Evolutionary conservation across 2,797 vertebrate genomes (phyloP).

Genomic region (Gallinago nigripennis): DNA sequence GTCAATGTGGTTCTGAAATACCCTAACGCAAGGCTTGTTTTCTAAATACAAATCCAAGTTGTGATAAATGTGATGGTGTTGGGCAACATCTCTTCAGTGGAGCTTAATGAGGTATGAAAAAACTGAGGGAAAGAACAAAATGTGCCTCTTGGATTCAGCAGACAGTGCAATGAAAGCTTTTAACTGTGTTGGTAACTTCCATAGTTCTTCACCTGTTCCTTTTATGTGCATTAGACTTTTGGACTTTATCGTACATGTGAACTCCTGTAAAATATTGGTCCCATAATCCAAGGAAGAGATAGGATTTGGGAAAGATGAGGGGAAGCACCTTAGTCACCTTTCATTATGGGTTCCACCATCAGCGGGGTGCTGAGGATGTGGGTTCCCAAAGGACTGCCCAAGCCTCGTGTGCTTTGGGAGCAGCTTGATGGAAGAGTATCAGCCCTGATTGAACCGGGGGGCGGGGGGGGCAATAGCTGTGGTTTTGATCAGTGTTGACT

Average conservation of each 20-base stretch:
- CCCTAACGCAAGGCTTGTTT: not conserved
- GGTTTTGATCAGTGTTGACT: not conserved
- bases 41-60: not conserved
- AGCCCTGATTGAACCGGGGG: fast-evolving
- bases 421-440: fast-evolving
- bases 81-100: not conserved
- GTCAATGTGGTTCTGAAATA: not conserved
- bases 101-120: fast-evolving
- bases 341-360: fast-evolving
- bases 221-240: not conserved
- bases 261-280: not conserved
- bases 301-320: not conserved
- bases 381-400: not conserved
- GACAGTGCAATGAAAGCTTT: not conserved
- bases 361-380: not conserved
- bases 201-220: not conserved
- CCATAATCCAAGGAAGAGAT: fast-evolving
- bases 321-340: not conserved
- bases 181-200: not conserved
- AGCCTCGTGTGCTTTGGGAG: fast-evolving
- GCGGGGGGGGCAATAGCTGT: too few species aligned
- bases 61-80: not conserved
- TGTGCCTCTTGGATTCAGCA: not conserved
- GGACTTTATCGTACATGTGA: not conserved
- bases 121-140: not conserved